Evolutionary conservation across 2,113 vertebrate genomes (phyloP), one percentile per base, ranked within the genome.

Genomic region (Micronycteris hirsuta): DNA sequence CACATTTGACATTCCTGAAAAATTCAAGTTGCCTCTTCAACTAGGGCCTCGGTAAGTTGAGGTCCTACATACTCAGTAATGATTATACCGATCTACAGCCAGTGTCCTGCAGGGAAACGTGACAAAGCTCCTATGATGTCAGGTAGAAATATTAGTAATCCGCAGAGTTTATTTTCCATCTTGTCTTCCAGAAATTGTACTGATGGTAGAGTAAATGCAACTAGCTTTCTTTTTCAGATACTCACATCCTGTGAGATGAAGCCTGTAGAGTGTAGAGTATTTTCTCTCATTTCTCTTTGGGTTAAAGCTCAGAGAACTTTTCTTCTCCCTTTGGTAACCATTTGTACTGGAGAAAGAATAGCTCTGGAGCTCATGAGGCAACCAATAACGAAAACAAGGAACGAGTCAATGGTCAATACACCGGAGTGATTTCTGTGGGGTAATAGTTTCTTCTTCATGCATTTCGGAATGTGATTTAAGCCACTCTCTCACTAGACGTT

Each of bases 261-360:
- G 28, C 33, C 36, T 17, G 11, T 24, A 43, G 38, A 83, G 14
- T 17, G 11, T 24, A 43, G 38, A 83, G 14, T 54, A 85, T 87
- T 96, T 96, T 70, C 58, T 96, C 2, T 95, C 9, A 36, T 83
- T 86, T 91, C 54, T 74, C 54, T 84, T 80, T 33, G 28, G 20
- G 56, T 56, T 70, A 58, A 89, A 82, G 9, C 58, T 90, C 76
- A 89, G 52, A 38, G 38, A 31, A 43, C 58, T 86, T 87, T 86
- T 71, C 26, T 71, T 71, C 78, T 76, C 9, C 41, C 54, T 88
- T 67, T 89, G 45, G 16, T 86, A 67, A 14, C 38, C 45, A 83
- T 61, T 20, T 54, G 4, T 86, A 43, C 28, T 47, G 3, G 52
- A 67, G n/a, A n/a, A 86, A 91, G 14, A 58, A 49, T 31, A 86